These are phyloP conservation scores for Melanotaenia duboulayi DNA, from an alignment of 2,113 vertebrate genomes.

Conservation along the genomic window DNA sequence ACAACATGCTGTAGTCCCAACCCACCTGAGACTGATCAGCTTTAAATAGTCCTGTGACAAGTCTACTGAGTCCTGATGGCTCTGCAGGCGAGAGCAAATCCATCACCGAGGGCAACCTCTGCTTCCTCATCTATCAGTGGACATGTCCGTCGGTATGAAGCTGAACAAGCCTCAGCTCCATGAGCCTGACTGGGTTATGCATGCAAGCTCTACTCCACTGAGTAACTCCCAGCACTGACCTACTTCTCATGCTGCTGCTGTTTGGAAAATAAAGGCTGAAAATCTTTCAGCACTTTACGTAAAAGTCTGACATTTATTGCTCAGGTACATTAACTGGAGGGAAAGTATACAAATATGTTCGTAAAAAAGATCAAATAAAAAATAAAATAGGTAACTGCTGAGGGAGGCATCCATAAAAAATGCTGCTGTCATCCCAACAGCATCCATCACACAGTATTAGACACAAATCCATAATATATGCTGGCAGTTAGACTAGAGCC, in stretches of 20 bases:
- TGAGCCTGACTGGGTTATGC: constrained; percentile 13
- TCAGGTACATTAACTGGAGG: no score
- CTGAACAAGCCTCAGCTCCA: constrained; percentile 2
- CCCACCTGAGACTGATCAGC: not conserved
- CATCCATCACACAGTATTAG: constrained; percentile 28
- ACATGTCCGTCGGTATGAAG: not conserved
- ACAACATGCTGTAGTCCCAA: no score
- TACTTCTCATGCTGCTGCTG: constrained; percentile 42
- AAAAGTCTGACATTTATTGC: not conserved
- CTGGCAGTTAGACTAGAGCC: constrained; percentile 40
- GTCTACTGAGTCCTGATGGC: not conserved
- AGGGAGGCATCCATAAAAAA: not conserved
- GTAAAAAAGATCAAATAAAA: not conserved
- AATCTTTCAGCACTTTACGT: constrained; percentile 9
- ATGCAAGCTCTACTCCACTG: constrained; percentile 31
- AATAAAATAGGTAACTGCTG: no score
- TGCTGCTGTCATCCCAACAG: constrained; percentile 8
- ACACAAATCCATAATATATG: constrained; percentile 38
- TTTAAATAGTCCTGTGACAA: not conserved
- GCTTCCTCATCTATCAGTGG: not conserved
- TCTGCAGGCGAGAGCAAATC: not conserved
- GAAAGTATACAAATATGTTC: no score
- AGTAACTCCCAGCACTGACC: constrained; percentile 56
- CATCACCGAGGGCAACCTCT: constrained; percentile 1
- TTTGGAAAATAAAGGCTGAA: constrained; percentile 15